Evolutionary conservation across 2,888 invertebrate genomes (phyloP), one percentile per base, ranked within the genome.

Genomic region (Slavum lentiscoides): DNA sequence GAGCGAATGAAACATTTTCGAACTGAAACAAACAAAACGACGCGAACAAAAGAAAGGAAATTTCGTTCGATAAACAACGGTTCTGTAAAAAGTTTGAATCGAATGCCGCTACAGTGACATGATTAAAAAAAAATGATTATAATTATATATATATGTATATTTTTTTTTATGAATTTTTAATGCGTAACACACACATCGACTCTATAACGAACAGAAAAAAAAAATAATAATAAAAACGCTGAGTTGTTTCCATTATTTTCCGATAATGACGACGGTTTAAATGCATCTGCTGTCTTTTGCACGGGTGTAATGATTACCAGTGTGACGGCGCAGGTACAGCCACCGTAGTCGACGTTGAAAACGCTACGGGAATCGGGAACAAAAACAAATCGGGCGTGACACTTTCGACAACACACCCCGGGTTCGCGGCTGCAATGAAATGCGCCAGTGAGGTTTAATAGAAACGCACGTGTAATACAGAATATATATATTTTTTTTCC

Each of bases 251-350:
- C 66, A 43, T n/a, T n/a, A n/a, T 75, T 67, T 67, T 1, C 58
- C 7, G 37, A 55, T 75, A 75, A 76, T 76, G 76, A 68, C 43
- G 23, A 59, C 15, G 43, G 59, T 68, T 68, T 61, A 75, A 67
- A 49, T 58, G 55, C 75, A 75, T 58, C 67, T 58, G 67, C 67
- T 67, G 75, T 75, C 75, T 75, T 68, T 76, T 76, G 19, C 59
- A 68, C 59, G 58, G 15, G 68, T 68, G 30, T 39, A 68, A 59
- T 61, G 58, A 76, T 74, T 49, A 49, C 9, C 49, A 49, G 11
- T 49, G 49, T 49, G 13, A 74, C 55, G 4, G 19, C 19, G 19
- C 19, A 55, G 39, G 5, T 43, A 43, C 1, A 9, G 43, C 30
- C n/a, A n/a, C 61, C 61, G 7, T 11, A 11, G 19, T 62, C 8